phyloP scores from a whole-genome alignment of 2,797 vertebrate species.

The Denticeps clupeoides region DNA sequence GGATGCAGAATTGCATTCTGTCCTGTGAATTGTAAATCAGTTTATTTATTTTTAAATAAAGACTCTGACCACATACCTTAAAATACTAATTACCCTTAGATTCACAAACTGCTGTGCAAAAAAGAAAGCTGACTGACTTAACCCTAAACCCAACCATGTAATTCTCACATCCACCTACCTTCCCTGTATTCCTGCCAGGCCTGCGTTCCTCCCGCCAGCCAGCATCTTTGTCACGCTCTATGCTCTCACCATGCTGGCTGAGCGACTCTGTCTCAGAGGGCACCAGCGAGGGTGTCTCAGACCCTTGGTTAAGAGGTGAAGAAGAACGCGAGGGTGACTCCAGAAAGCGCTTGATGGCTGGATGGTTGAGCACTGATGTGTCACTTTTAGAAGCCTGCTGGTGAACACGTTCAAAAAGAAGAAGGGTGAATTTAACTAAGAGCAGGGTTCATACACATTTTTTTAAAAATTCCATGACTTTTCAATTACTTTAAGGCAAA shows the following conservation, averaged over 20 bases:
- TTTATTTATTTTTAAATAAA: too few relatives aligned
- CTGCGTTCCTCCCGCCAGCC: conserved; percentile 68
- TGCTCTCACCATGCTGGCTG: conserved; percentile 78
- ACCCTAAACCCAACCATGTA: neutral
- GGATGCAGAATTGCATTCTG: too few relatives aligned
- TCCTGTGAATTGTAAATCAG: too few relatives aligned
- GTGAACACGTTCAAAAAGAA: conserved; percentile 18
- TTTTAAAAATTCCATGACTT: too few relatives aligned
- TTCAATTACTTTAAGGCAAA: too few relatives aligned
- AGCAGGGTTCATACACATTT: neutral
- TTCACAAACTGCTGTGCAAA: too few relatives aligned
- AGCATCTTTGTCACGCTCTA: conserved; percentile 71
- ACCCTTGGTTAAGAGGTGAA: conserved; percentile 89
- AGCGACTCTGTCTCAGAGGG: conserved; percentile 89
- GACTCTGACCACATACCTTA: too few relatives aligned
- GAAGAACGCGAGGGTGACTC: conserved; percentile 92
- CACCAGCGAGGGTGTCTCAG: conserved; percentile 81
- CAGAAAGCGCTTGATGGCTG: conserved; percentile 87
- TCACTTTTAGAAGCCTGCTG: conserved; percentile 74
- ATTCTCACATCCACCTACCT: conserved; percentile 60
- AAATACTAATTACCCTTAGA: too few relatives aligned
- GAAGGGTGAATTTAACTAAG: neutral
- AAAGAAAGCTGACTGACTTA: too few relatives aligned
- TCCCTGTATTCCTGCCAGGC: conserved; percentile 66
- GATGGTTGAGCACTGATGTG: conserved; percentile 82